These are phyloP conservation scores for Amblyjoppa proteus DNA, from an alignment of 2,888 invertebrate species.

Conservation along the genomic window DNA sequence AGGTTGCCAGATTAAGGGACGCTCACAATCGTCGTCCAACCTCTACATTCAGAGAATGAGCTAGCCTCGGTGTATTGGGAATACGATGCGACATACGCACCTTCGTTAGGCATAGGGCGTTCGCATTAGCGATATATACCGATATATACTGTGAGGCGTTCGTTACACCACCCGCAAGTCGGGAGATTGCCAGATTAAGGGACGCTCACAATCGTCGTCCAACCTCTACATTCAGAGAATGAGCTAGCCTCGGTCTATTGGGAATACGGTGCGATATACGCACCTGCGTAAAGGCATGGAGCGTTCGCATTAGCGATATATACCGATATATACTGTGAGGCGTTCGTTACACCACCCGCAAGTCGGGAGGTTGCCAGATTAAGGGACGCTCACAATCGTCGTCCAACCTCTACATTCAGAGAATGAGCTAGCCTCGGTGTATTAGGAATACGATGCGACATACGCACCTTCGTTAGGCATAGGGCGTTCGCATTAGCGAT, in stretches of 20 bases:
- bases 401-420: too few species aligned
- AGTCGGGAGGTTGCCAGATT: too few species aligned
- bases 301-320: background rate
- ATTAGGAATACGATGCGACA: background rate
- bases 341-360: too few species aligned
- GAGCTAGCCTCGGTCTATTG: constrained; percentile 7
- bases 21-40: too few species aligned
- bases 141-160: background rate
- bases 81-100: background rate
- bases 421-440: constrained; percentile 29
- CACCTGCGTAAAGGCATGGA: background rate
- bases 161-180: too few species aligned
- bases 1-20: too few species aligned
- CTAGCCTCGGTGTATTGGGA: constrained; percentile 13
- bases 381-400: too few species aligned
- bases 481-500: background rate
- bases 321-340: background rate
- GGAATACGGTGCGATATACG: background rate
- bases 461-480: background rate
- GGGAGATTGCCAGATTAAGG: too few species aligned
- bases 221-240: too few species aligned
- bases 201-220: too few species aligned
- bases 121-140: background rate
- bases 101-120: background rate
- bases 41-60: too few species aligned